phyloP scores from a whole-genome alignment of 2,797 vertebrate genomes.

The Mus minutoides region DNA sequence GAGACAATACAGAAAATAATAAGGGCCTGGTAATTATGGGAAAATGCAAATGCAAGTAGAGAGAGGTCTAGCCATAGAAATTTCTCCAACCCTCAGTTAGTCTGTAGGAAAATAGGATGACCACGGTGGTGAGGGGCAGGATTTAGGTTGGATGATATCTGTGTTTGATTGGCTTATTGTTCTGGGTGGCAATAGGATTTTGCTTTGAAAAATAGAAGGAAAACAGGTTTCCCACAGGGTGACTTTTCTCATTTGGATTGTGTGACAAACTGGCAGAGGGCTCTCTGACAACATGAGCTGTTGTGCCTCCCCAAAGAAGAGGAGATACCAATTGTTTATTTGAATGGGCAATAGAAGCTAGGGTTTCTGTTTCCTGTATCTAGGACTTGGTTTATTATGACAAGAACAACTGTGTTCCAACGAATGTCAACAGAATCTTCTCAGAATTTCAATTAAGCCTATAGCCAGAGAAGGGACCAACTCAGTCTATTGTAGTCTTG shows the following conservation, averaged over 20 bases:
- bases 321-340: slow-evolving; percentile 1
- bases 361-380: slow-evolving; percentile 44
- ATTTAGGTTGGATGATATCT: background rate
- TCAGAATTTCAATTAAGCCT: slow-evolving; percentile 37
- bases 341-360: slow-evolving; percentile 9
- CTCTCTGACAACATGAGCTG: slow-evolving; percentile 68
- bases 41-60: slow-evolving; percentile 12
- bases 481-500: background rate
- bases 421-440: background rate
- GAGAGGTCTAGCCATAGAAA: slow-evolving; percentile 60
- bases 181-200: background rate
- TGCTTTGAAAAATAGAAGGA: slow-evolving; percentile 62
- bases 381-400: slow-evolving; percentile 17
- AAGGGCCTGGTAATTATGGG: slow-evolving; percentile 70
- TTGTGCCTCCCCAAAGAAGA: background rate
- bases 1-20: slow-evolving; percentile 78
- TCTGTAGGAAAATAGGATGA: background rate
- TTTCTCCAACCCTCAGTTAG: background rate
- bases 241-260: slow-evolving; percentile 66
- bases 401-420: slow-evolving; percentile 39
- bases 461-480: background rate
- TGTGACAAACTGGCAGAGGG: slow-evolving; percentile 40
- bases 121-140: too few relatives aligned
- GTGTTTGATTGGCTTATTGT: background rate
- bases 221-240: slow-evolving; percentile 49